Evolutionary conservation across 1,140 invertebrate genomes (phyloP).

Genomic region (Calephelis virginiensis): DNA sequence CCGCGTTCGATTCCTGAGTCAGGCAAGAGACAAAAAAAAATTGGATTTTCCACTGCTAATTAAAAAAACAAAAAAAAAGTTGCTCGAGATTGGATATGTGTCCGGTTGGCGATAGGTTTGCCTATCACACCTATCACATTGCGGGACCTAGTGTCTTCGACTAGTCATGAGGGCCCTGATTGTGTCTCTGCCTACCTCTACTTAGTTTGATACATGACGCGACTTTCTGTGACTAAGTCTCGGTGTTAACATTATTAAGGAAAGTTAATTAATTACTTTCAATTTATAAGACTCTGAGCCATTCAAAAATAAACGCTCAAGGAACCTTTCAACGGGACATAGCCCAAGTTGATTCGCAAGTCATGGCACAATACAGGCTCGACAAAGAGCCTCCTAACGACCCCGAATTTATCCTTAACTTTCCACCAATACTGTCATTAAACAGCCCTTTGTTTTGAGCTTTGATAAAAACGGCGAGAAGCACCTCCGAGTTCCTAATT

Average conservation of each 20-base stretch:
- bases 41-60: too few relatives aligned
- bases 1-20: too few relatives aligned
- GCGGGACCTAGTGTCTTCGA: too few relatives aligned
- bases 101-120: too few relatives aligned
- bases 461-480: conserved; percentile 70
- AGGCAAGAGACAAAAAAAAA: too few relatives aligned
- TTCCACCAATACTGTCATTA: conserved; percentile 73
- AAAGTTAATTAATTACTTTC: conserved; percentile 16
- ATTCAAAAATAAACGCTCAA: conserved; percentile 11
- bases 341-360: conserved; percentile 36
- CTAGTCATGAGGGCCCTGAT: too few relatives aligned
- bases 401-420: conserved; percentile 71
- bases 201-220: background rate
- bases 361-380: conserved; percentile 60
- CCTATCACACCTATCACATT: too few relatives aligned
- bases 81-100: too few relatives aligned
- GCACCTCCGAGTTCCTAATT: conserved; percentile 68
- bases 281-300: conserved; percentile 13
- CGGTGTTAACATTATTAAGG: conserved; percentile 11
- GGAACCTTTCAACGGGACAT: conserved; percentile 5
- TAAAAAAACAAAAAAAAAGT: too few relatives aligned
- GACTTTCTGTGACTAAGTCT: background rate
- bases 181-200: too few relatives aligned
- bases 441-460: conserved; percentile 72
- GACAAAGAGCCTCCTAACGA: conserved; percentile 69